phyloP scores from a whole-genome alignment of 2,113 vertebrate genomes.

The Pterocles burchelli region DNA sequence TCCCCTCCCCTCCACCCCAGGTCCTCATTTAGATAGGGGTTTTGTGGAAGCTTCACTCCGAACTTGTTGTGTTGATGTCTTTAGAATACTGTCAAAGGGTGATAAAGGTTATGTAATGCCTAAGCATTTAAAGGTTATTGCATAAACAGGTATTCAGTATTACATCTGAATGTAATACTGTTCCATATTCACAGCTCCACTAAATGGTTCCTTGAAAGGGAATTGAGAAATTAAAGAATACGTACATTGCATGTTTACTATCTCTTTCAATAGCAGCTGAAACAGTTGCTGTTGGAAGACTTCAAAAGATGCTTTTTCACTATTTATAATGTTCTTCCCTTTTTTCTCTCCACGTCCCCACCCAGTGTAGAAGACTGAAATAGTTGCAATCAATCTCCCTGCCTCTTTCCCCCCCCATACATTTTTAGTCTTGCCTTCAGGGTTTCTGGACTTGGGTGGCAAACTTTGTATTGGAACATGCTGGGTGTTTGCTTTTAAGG shows the following conservation, averaged over 20 bases:
- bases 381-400: fast-evolving
- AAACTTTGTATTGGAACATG: no score
- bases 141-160: not conserved
- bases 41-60: not conserved
- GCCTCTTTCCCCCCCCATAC: no score
- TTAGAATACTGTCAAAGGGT: not conserved
- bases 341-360: fast-evolving
- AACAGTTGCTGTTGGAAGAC: not conserved
- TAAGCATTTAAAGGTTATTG: not conserved
- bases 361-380: not conserved
- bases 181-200: not conserved
- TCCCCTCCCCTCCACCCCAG: fast-evolving
- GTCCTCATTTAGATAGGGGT: not conserved
- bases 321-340: not conserved
- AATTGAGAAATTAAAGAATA: not conserved
- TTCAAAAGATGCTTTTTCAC: not conserved
- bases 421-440: not conserved
- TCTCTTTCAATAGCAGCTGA: not conserved
- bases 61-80: not conserved
- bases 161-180: not conserved
- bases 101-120: not conserved
- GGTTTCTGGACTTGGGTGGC: no score
- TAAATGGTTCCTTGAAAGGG: not conserved
- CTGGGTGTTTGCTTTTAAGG: not conserved
- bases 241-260: not conserved